Percentiles rank a stretch among this genome's conserved stretches.
phyloP scores from a whole-genome alignment of 2,888 invertebrate species.

The Petrolisthes cinctipes region DNA sequence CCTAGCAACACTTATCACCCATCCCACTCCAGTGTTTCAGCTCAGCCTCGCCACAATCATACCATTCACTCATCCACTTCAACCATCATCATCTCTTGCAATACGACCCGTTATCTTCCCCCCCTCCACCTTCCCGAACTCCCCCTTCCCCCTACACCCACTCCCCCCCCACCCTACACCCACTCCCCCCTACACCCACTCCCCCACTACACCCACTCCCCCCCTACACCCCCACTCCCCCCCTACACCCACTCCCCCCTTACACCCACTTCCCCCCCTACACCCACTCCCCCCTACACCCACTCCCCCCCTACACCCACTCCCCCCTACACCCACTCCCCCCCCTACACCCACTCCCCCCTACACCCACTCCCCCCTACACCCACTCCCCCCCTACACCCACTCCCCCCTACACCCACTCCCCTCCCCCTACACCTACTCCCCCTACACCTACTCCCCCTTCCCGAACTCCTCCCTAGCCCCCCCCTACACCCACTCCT shows the following conservation, averaged over 20 bases:
- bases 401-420: background rate
- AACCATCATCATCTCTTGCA: background rate
- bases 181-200: background rate
- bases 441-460: background rate
- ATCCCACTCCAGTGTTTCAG: background rate
- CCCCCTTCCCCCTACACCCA: background rate
- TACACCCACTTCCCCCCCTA: background rate
- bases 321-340: background rate
- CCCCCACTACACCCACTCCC: background rate
- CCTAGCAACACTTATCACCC: background rate
- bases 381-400: background rate
- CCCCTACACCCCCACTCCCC: background rate
- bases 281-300: background rate
- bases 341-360: background rate
- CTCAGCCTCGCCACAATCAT: background rate
- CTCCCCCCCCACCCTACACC: background rate
- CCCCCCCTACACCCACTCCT: background rate
- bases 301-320: background rate
- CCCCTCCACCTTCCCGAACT: background rate
- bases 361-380: background rate
- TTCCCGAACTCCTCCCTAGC: background rate
- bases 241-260: background rate
- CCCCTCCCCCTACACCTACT: background rate
- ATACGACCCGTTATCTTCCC: background rate
- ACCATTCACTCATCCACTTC: background rate